Conservation (phyloP, 2,113 vertebrate genomes). For the Steatornis caripensis region DNA sequence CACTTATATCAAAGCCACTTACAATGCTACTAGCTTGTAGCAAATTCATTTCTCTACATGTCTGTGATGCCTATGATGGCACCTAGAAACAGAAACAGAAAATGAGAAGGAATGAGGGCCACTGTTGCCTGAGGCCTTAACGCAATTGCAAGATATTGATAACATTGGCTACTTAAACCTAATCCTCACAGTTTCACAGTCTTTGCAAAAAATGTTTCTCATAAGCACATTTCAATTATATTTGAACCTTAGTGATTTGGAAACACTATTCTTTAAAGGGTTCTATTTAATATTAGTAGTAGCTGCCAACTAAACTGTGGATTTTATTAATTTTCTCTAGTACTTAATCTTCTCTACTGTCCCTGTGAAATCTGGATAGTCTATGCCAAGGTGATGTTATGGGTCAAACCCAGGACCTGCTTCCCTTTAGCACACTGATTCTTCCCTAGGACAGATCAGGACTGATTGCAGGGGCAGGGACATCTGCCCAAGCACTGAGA, state of each 20-base stretch:
- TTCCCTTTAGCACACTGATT: neutral
- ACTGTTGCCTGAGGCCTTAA: neutral
- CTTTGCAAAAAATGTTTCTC: conserved; percentile 20
- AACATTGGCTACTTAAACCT: conserved; percentile 4
- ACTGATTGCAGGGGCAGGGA: neutral
- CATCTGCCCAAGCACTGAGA: fast-evolving
- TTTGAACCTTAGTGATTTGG: neutral
- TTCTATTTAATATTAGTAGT: neutral
- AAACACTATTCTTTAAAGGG: neutral
- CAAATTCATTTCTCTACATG: conserved; percentile 46
- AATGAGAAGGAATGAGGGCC: neutral
- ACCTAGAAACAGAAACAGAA: conserved; percentile 31
- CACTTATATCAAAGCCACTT: conserved; percentile 51
- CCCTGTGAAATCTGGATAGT: neutral
- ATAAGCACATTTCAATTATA: conserved; percentile 36
- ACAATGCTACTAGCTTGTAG: conserved; percentile 28
- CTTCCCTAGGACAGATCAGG: neutral
- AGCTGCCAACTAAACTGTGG: neutral
- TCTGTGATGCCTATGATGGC: conserved; percentile 10
- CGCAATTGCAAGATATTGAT: conserved; percentile 25
- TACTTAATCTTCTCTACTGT: neutral
- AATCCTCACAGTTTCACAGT: conserved; percentile 24
- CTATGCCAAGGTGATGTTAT: neutral
- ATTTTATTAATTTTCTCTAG: neutral
- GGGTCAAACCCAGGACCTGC: neutral